Percentiles rank a stretch among this genome's conserved stretches.
Evolutionary conservation across 64 coral and sea anemone species (phyloP).

Genomic region (Stichodactyla mertensii): DNA sequence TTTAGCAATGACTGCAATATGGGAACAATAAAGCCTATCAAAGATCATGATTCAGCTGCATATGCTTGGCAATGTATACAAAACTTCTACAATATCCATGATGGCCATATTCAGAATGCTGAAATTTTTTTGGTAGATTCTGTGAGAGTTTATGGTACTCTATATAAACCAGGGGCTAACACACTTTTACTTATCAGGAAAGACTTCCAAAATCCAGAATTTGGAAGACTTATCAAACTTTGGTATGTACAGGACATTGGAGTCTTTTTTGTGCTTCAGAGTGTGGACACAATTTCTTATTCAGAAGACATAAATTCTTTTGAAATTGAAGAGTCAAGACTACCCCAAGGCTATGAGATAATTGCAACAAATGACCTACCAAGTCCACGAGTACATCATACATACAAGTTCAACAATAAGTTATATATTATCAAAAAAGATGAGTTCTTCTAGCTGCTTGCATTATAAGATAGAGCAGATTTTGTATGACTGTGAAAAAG

Average conservation of each 20-base stretch:
- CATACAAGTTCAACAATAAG: constrained; percentile 19
- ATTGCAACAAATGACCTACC: background rate
- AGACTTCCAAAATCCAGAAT: constrained; percentile 17
- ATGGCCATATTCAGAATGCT: constrained; percentile 2
- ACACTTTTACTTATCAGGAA: background rate
- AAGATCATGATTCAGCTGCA: background rate
- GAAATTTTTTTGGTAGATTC: constrained; percentile 7
- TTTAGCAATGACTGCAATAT: background rate
- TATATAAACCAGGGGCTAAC: background rate
- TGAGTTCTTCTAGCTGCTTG: too few relatives aligned
- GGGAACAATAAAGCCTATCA: background rate
- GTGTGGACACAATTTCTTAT: constrained; percentile 11
- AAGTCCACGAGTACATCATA: constrained; percentile 13
- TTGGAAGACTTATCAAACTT: constrained; percentile 17
- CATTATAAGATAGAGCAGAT: too few relatives aligned
- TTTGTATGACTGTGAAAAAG: too few relatives aligned
- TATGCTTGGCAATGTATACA: background rate
- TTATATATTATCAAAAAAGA: constrained; percentile 14
- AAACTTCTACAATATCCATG: constrained; percentile 8
- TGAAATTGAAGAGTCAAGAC: constrained; percentile 25
- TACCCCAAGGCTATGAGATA: constrained; percentile 24
- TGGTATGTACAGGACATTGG: constrained; percentile 9
- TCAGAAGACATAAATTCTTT: background rate
- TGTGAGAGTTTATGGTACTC: constrained; percentile 35
- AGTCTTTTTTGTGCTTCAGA: constrained; percentile 17